Conservation (phyloP, 2,113 vertebrate species). For the Chionodraco myersi region DNA sequence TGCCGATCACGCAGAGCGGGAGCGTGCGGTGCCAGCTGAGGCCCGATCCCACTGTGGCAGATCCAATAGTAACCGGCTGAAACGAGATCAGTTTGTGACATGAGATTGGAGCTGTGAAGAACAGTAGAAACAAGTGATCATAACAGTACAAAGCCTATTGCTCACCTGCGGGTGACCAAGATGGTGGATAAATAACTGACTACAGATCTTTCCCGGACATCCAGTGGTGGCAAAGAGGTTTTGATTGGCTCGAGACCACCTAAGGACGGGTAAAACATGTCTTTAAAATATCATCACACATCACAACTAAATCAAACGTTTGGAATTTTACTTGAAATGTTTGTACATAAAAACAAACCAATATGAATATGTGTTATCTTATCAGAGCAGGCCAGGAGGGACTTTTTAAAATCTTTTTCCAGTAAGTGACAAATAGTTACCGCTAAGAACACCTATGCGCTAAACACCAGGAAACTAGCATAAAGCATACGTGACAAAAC, state of each 20-base stretch:
- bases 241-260: slow-evolving; percentile 94
- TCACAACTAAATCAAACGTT: not conserved
- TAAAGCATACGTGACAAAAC: no score
- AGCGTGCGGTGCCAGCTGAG: slow-evolving; percentile 96
- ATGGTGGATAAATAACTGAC: slow-evolving; percentile 93
- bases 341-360: not conserved
- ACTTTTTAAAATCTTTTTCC: no score
- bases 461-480: no score
- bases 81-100: slow-evolving; percentile 38
- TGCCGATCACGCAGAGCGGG: slow-evolving; percentile 91
- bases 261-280: slow-evolving; percentile 54
- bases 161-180: slow-evolving; percentile 95
- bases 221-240: slow-evolving; percentile 95
- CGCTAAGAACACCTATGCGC: no score
- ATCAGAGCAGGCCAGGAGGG: no score
- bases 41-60: slow-evolving; percentile 89
- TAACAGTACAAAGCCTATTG: not conserved
- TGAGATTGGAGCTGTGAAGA: slow-evolving; percentile 2
- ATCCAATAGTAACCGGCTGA: slow-evolving; percentile 91
- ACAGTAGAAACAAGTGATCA: not conserved
- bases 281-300: not conserved
- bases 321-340: not conserved
- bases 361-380: not conserved
- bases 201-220: slow-evolving; percentile 93
- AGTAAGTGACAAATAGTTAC: no score